Evolutionary conservation across 1,140 invertebrate species (phyloP).

Genomic region (Aphis gossypii): DNA sequence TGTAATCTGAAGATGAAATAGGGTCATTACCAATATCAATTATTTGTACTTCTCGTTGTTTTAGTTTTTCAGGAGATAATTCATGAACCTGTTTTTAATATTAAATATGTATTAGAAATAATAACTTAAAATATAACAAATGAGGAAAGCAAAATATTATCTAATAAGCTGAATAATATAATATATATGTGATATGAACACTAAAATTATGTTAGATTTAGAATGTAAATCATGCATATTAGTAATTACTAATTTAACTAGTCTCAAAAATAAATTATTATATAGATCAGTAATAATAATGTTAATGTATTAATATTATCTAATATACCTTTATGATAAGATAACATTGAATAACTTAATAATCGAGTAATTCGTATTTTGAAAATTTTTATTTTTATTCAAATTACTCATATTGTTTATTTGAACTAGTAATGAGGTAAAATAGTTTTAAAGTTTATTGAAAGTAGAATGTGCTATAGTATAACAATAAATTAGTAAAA

Average conservation of each 20-base stretch:
- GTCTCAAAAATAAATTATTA: background rate
- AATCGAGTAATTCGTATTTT: background rate
- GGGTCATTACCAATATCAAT: conserved; percentile 97
- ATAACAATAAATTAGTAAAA: background rate
- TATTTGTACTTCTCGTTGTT: conserved; percentile 84
- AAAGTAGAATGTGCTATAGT: background rate
- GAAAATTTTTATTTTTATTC: no score
- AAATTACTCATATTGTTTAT: background rate
- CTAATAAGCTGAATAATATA: background rate
- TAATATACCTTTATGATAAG: background rate
- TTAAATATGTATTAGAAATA: background rate
- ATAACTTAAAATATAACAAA: background rate
- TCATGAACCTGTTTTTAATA: conserved; percentile 79
- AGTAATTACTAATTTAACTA: background rate
- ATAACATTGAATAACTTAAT: background rate
- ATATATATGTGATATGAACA: background rate
- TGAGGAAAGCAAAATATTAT: background rate
- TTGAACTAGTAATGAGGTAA: background rate
- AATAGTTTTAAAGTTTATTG: background rate
- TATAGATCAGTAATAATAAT: background rate
- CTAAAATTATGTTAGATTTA: background rate
- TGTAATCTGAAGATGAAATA: conserved; percentile 82
- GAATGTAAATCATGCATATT: background rate
- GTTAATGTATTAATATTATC: background rate
- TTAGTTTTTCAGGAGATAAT: conserved; percentile 85